A percentile compares a stretch with the other conserved stretches of the same genome.
phyloP scores from a whole-genome alignment of 2,113 vertebrate species.

The Thymallus thymallus region DNA sequence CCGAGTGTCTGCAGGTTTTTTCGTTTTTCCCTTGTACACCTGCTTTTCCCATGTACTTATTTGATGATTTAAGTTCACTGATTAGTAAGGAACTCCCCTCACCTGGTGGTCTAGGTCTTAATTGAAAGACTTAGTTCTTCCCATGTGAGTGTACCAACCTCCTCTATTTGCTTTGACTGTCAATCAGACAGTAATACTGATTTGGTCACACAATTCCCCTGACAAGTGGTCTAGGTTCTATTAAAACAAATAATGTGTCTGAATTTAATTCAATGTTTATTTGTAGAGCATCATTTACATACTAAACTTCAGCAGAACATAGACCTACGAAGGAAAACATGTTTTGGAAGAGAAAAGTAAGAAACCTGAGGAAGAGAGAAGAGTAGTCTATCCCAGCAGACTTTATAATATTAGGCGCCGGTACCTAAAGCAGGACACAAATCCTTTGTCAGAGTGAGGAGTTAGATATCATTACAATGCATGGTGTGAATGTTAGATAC shows the following conservation, averaged over 20 bases:
- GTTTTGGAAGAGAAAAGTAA: not conserved
- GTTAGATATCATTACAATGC: not conserved
- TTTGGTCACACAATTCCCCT: not conserved
- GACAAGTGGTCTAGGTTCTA: not conserved
- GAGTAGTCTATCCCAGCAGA: not conserved
- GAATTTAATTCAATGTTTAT: too few species aligned
- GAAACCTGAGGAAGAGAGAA: not conserved
- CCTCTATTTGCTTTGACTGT: not conserved
- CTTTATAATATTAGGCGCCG: not conserved
- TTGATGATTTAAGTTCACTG: too few species aligned
- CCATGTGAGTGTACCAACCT: too few species aligned
- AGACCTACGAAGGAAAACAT: not conserved
- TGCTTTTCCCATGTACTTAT: too few species aligned
- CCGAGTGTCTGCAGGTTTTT: too few species aligned
- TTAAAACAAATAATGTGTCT: not conserved
- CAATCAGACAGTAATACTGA: not conserved
- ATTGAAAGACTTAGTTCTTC: too few species aligned
- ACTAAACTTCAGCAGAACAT: too few species aligned
- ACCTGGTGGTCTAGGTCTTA: too few species aligned
- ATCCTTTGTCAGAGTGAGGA: slow-evolving; percentile 11
- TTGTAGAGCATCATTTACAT: too few species aligned
- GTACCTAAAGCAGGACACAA: slow-evolving; percentile 10
- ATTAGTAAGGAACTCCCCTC: too few species aligned
- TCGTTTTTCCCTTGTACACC: too few species aligned
- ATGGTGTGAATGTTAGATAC: not conserved